A percentile compares a stretch with the other conserved stretches of the same genome.
phyloP scores from a whole-genome alignment of 1,140 invertebrate species.

The Hyles vespertilio region DNA sequence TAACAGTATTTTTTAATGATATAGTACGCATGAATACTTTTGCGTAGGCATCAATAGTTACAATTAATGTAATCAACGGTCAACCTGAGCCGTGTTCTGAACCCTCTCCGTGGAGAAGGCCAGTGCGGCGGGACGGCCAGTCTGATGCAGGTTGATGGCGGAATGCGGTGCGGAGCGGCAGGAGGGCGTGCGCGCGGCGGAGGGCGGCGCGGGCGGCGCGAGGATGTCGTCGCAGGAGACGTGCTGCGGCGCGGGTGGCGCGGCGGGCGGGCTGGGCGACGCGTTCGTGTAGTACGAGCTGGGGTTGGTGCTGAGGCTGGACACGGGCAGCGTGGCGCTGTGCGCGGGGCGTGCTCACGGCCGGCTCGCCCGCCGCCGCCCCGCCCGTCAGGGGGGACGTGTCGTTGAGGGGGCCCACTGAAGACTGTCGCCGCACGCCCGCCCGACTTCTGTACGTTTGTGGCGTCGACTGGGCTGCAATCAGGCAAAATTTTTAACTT shows the following conservation, averaged over 20 bases:
- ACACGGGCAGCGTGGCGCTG: slow-evolving; percentile 60
- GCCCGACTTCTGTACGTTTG: slow-evolving; percentile 75
- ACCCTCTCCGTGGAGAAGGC: slow-evolving; percentile 44
- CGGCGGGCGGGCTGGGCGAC: slow-evolving; percentile 57
- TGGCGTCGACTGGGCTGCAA: slow-evolving; percentile 76
- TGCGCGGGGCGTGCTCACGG: slow-evolving; percentile 61
- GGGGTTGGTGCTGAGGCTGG: slow-evolving; percentile 65
- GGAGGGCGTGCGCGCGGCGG: slow-evolving; percentile 48
- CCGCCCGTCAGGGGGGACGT: slow-evolving; percentile 67
- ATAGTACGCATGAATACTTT: not conserved
- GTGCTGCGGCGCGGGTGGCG: slow-evolving; percentile 53
- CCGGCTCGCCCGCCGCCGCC: slow-evolving; percentile 49
- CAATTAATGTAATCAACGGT: not conserved
- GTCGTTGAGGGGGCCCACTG: slow-evolving; percentile 74
- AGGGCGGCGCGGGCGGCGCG: slow-evolving; percentile 38
- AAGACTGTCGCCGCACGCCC: slow-evolving; percentile 77
- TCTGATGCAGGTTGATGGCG: slow-evolving; percentile 64
- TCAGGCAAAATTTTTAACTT: not conserved
- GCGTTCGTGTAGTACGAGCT: slow-evolving; percentile 68
- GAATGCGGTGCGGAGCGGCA: slow-evolving; percentile 70
- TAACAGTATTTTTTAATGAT: slow-evolving; percentile 4
- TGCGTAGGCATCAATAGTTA: no score
- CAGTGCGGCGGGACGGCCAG: slow-evolving; percentile 51
- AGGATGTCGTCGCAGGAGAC: slow-evolving; percentile 68
- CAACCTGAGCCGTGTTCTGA: slow-evolving; percentile 45